Evolutionary conservation across 2,797 vertebrate genomes (phyloP), one percentile per base, ranked within the genome.

Genomic region (Pristis pectinata): DNA sequence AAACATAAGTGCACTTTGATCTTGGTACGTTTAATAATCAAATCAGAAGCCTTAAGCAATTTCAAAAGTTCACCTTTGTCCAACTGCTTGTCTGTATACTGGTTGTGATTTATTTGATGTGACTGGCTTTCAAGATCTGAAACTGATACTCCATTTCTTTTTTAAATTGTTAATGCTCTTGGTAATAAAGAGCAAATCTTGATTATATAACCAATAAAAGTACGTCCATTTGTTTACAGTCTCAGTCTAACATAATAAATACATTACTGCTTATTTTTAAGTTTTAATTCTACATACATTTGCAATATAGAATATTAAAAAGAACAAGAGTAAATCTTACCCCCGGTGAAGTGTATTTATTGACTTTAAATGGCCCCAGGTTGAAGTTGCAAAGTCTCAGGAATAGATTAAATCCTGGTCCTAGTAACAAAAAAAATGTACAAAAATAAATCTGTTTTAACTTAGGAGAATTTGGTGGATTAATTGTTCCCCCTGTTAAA

Each of bases 371-470:
- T 0, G 97, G 97, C 41, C 98, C 98, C 85, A 98, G 0, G 0
- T 95, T 91, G 95, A 98, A 98, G 95, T 98, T 96, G 95, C 97
- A 98, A 59, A 98, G 96, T 94, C 98, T 96, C 91, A 98, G 96
- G 96, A 98, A 98, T 94, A 98, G 96, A 95, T 98, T 98, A 95
- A 98, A 98, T 4, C 96, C 98, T 82, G 98, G 98, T 95, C 98
- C 98, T 98, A 96, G 7, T 64, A 10, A 49, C 2, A 74, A 94
- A 95, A 24, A 10, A 22, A 72, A 89, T 19, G n/a, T n/a, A 37
- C 24, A 24, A 91, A 67, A n/a, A 67, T 17, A 8, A 22, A 59
- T 59, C 13, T 19, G 30, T 3, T 0, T 59, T 15, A 59, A n/a
- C 34, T 10, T 19, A 64, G n/a, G 7, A 91, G 7, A 64, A 22